Conservation (phyloP, 2,113 vertebrate species). For the Tachysurus fulvidraco region DNA sequence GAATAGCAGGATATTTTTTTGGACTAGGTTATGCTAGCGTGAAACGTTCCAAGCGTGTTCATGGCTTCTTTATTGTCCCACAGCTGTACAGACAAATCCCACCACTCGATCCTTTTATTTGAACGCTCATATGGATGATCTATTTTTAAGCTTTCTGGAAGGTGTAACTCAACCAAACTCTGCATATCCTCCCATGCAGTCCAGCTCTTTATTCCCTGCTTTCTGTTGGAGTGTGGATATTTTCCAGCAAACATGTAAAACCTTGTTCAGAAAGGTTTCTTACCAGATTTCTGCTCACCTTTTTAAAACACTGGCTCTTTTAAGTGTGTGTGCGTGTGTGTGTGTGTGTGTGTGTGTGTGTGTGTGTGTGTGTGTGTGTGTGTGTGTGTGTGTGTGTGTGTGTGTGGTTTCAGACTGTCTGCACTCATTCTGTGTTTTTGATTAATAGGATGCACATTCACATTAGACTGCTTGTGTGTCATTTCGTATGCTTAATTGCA, state of each 20-base stretch:
- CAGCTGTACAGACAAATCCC: background rate
- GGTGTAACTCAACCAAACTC: slow-evolving; percentile 18
- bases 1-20: slow-evolving; percentile 1
- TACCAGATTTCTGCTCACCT: slow-evolving; percentile 38
- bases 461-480: slow-evolving; percentile 13
- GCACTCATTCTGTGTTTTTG: slow-evolving; percentile 2
- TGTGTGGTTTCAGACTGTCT: slow-evolving; percentile 14
- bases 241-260: slow-evolving; percentile 25
- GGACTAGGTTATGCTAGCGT: too few species aligned
- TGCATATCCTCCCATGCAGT: slow-evolving; percentile 5
- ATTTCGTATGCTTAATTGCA: slow-evolving; percentile 11
- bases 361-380: slow-evolving; percentile 4
- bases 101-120: slow-evolving; percentile 17
- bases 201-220: background rate
- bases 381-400: background rate
- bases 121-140: background rate
- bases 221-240: slow-evolving; percentile 8
- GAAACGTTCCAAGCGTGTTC: background rate
- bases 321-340: slow-evolving; percentile 3
- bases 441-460: slow-evolving; percentile 31
- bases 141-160: slow-evolving; percentile 11
- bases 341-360: background rate
- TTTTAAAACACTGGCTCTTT: slow-evolving; percentile 41
- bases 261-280: slow-evolving; percentile 29
- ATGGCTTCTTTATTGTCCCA: background rate